Base-by-base conservation (phyloP, 2,888 invertebrate species). In the Caenorhabditis sp. region DNA sequence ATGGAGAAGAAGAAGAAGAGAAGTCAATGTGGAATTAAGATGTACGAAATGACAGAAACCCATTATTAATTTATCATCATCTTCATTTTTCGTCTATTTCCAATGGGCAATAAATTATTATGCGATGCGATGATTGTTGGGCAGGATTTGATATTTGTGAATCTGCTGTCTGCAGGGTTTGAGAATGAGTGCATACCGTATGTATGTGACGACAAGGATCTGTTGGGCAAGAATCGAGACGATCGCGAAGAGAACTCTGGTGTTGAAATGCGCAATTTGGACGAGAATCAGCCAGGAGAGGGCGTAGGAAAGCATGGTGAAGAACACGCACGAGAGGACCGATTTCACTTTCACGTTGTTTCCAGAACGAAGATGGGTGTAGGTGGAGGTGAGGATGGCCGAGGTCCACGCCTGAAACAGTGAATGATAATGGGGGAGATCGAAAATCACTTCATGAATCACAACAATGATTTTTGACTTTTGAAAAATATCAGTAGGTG, bases 211-310 rank as follows among this genome's bases (percentile, higher is more conserved):
- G 41, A 70, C 49, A n/a, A 82, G 22, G 16, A 73, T 19, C 31
- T 82, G 82, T 44, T 82, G 82, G 54, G 68, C 47, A 54, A 75
- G 19, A 49, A 83, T 58, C 19, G 56, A 68, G 28, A 75, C n/a
- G 19, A 75, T 59, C 4, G 70, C 54, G 10, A 59, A 10, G 14
- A 80, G 49, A 31, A 59, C 63, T 70, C 83, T 70, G 8, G 56
- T 74, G 28, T 59, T 70, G 35, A 83, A 83, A 22, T 54, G 41
- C 7, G 79, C 26, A n/a, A 79, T 66, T 47, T 74, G 47, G 22
- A 54, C 41, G n/a, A 80, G 19, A n/a, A 80, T 47, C 19, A 79
- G 14, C 70, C 75, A 83, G 44, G 58, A 79, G 0, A 69, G 19
- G 0, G 66, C 64, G 22, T 70, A 69, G 28, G 41, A 41, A 1